These are phyloP conservation scores for Anolis carolinensis DNA, from an alignment of 2,113 vertebrate species.

Conservation along the genomic window DNA sequence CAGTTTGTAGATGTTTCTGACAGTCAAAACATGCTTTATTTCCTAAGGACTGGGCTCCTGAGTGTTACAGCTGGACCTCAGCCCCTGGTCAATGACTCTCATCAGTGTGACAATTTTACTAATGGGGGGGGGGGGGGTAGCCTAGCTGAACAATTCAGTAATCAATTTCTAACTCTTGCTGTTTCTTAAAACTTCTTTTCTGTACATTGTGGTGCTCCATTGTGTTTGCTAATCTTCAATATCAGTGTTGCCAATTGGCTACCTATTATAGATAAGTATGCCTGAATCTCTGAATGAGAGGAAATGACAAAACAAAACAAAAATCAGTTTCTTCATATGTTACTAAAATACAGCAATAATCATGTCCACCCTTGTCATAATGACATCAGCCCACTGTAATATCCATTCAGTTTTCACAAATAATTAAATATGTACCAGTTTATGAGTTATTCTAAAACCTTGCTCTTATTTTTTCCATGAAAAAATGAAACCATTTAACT, in stretches of 20 bases:
- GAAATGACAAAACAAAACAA: not conserved
- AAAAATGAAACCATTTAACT: constrained; percentile 1
- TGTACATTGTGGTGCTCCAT: not conserved
- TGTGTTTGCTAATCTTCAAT: not conserved
- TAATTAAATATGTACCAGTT: not conserved
- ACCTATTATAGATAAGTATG: not conserved
- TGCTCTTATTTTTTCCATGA: not conserved
- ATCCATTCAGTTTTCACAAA: not conserved
- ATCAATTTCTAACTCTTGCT: no score
- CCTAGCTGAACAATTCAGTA: no score
- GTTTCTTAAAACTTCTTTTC: no score
- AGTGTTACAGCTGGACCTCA: no score
- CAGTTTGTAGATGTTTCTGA: no score
- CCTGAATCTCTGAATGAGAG: not conserved
- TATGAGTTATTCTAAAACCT: not conserved
- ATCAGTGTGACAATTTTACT: no score
- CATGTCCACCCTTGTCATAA: not conserved
- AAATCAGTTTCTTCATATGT: not conserved
- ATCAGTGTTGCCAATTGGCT: not conserved
- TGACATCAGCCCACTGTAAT: not conserved
- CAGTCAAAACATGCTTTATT: no score
- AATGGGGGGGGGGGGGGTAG: no score
- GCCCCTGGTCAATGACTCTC: no score
- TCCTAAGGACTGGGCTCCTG: no score
- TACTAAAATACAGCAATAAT: not conserved